Base-by-base conservation (phyloP, 2,797 vertebrate species). In the Alfaro cultratus region DNA sequence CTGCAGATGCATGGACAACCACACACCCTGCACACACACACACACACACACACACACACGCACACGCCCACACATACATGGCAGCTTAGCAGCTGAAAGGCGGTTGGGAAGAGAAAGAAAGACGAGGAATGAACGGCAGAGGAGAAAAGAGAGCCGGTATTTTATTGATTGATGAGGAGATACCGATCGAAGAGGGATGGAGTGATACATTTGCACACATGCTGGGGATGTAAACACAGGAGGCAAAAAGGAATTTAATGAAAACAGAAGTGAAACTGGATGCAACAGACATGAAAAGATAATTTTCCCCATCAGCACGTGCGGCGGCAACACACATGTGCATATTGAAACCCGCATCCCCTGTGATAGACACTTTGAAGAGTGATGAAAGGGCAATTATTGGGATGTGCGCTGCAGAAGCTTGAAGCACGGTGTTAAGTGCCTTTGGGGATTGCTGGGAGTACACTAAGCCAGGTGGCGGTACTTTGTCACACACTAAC, bases 1-100 rank as follows among this genome's bases (percentile, higher is more conserved):
- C 83, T 83, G 78, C 94, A 95, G 95, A 91, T 93, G 92, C 92
- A 85, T 83, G 90, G 93, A 92, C 89, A 89, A 43, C 60, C 86
- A 39, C 82, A 85, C 80, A 73, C 80, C 45, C 70, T 75, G 34
- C 74, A 86, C 75, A 82, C 75, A 64, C 74, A 74, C 75, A 68
- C 16, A 51, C 18, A 3, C 47, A 0, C 47, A 5, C 46, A 18
- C 46, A 47, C 16, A 5, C 49, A 2, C 21, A 18, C 3, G 4
- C 15, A 45, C 43, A 45, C 43, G 3, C 12, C 3, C 2, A 0
- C 16, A 0, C 45, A 5, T 15, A 47, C 15, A 47, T 4, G 0
- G 62, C 73, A 80, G 60, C 77, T 76, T 77, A 80, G 84, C 82
- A 81, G 80, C 78, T 71, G 76, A 79, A 81, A 67, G 68, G 73